A percentile compares a stretch with the other conserved stretches of the same genome.
Evolutionary conservation across 2,888 invertebrate genomes (phyloP).

Genomic region (Enchytraeus crypticus): DNA sequence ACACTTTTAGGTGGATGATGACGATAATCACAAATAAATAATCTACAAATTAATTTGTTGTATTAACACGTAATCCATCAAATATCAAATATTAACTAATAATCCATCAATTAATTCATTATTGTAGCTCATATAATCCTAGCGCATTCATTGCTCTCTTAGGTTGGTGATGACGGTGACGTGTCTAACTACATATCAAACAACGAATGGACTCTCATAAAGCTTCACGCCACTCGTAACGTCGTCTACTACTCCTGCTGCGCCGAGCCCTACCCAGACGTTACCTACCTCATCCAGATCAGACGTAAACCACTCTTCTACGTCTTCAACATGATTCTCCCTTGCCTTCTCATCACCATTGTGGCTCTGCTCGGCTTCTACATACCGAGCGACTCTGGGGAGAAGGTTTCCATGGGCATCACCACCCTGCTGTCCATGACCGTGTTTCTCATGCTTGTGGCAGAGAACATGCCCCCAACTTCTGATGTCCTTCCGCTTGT

Average conservation of each 20-base stretch:
- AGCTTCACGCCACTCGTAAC: constrained; percentile 51
- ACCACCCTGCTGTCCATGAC: constrained; percentile 55
- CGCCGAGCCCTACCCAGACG: constrained; percentile 51
- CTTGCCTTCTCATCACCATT: constrained; percentile 54
- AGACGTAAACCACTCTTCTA: constrained; percentile 54
- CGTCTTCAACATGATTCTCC: constrained; percentile 54
- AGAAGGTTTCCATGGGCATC: constrained; percentile 52
- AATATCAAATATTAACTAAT: too few species aligned
- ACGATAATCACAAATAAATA: too few species aligned
- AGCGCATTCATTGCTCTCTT: too few species aligned
- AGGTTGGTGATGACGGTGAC: constrained; percentile 64
- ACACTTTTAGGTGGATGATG: too few species aligned
- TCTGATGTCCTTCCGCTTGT: constrained; percentile 55
- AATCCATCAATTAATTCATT: too few species aligned
- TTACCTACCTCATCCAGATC: constrained; percentile 51
- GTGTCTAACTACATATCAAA: constrained; percentile 79
- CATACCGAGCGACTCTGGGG: constrained; percentile 55
- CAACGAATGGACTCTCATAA: constrained; percentile 71
- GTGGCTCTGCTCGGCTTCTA: constrained; percentile 55
- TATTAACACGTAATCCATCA: too few species aligned
- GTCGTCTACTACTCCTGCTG: constrained; percentile 52
- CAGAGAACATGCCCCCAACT: constrained; percentile 56
- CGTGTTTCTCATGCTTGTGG: constrained; percentile 55
- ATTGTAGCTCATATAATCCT: too few species aligned
- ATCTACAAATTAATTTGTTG: too few species aligned